A percentile compares a stretch with the other conserved stretches of the same genome.
Conservation (phyloP, 2,888 invertebrate species). For the Rotaria socialis region DNA sequence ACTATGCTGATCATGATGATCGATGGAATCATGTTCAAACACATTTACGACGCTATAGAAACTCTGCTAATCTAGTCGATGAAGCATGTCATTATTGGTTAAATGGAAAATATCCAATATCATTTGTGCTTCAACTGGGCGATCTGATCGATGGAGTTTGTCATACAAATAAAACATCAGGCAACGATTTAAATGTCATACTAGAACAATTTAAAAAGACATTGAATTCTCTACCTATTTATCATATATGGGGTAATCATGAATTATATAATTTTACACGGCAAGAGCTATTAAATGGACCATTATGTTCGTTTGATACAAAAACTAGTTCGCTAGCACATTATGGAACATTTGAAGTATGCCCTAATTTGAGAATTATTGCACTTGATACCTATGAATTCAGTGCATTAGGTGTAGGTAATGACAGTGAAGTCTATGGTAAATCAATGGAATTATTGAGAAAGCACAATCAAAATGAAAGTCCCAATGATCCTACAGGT, state of each 20-base stretch:
- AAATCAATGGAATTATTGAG: slow-evolving; percentile 51
- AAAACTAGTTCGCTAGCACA: not conserved
- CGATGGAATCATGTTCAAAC: slow-evolving; percentile 53
- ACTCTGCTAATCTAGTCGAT: slow-evolving; percentile 52
- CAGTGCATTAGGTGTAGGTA: slow-evolving; percentile 53
- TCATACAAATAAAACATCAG: not conserved
- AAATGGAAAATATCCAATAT: slow-evolving; percentile 47
- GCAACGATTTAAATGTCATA: not conserved
- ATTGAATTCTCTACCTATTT: slow-evolving; percentile 48
- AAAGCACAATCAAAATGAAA: slow-evolving; percentile 53
- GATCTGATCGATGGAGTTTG: slow-evolving; percentile 57
- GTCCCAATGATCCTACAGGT: slow-evolving; percentile 52
- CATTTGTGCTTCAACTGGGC: slow-evolving; percentile 58
- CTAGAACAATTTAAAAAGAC: not conserved
- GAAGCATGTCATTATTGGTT: slow-evolving; percentile 53
- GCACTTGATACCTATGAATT: slow-evolving; percentile 52
- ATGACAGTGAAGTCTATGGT: slow-evolving; percentile 50
- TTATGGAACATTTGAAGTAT: slow-evolving; percentile 35
- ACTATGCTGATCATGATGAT: slow-evolving; percentile 59
- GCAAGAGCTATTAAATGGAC: slow-evolving; percentile 48
- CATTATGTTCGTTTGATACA: slow-evolving; percentile 32
- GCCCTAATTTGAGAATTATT: not conserved
- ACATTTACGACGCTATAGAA: slow-evolving; percentile 55
- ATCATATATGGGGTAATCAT: slow-evolving; percentile 59
- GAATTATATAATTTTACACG: slow-evolving; percentile 59